A percentile compares a stretch with the other conserved stretches of the same genome.
phyloP scores from a whole-genome alignment of 2,113 vertebrate genomes.

The Lepus timidus region DNA sequence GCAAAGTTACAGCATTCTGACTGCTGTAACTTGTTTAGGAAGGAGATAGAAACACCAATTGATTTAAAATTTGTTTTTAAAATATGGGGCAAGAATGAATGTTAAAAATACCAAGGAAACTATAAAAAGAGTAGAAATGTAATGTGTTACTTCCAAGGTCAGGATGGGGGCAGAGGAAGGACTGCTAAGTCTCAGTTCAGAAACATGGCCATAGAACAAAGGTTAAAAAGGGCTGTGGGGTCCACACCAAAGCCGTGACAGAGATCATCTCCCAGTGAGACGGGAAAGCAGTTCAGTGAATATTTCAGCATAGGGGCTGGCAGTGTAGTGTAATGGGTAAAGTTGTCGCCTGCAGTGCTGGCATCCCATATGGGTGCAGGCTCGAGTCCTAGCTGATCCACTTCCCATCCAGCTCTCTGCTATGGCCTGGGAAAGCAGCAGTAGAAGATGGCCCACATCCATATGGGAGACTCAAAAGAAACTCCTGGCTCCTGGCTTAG shows the following conservation, averaged over 20 bases:
- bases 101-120: neutral
- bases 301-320: neutral
- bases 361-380: too few relatives aligned
- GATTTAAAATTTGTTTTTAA: constrained; percentile 10
- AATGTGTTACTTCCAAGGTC: neutral
- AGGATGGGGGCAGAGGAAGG: neutral
- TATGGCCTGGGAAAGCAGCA: too few relatives aligned
- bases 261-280: neutral
- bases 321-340: too few relatives aligned
- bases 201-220: neutral
- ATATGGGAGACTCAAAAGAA: too few relatives aligned
- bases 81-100: neutral
- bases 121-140: neutral
- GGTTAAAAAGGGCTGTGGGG: neutral
- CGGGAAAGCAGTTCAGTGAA: neutral
- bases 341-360: too few relatives aligned
- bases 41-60: neutral
- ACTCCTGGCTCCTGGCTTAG: too few relatives aligned
- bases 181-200: neutral
- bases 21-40: neutral
- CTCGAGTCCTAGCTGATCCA: too few relatives aligned
- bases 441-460: too few relatives aligned
- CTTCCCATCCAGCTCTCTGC: too few relatives aligned
- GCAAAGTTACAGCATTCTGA: neutral
- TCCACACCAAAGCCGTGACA: neutral